Base-by-base conservation (phyloP, 2,888 invertebrate species). In the Aphodius sticticus region DNA sequence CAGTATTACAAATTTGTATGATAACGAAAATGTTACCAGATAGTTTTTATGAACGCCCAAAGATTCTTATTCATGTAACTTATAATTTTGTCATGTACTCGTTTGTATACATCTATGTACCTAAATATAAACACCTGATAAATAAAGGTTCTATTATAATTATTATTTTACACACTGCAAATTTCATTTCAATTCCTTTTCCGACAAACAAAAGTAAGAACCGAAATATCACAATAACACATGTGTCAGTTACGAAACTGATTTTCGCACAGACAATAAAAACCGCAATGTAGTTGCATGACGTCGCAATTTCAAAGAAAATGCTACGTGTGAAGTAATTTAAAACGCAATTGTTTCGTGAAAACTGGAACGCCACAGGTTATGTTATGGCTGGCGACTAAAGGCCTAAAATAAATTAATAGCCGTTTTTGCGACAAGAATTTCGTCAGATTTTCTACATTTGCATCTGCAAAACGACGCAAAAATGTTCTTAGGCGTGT, bases 1-100 rank as follows among this genome's bases (percentile, higher is more conserved):
- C 9, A 70, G 16, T 26, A 26, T 26, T 16, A 70, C 9, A 70
- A 72, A 72, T 15, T n/a, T 72, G 36, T 72, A 72, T 72, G 14
- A 36, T 72, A 72, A 72, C 72, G 16, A 72, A 72, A 72, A 72
- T 26, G 53, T 53, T 53, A 53, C 53, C 53, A 53, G 53, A 12
- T 53, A 53, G 53, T 9, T 53, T 53, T 53, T 53, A 53, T 53
- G 53, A 2, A 9, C 12, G 9, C 12, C 53, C 53, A 53, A 53
- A 53, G 53, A 53, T 53, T 53, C n/a, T 53, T 53, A 9, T 53
- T 53, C 53, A 9, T 12, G 7, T 53, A 7, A 53, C 26, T 16
- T 70, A 70, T 70, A 14, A 70, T 9, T 7, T 26, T 26, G 26
- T 26, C 26, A 26, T 26, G 26, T 26, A 26, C 26, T 26, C 26